phyloP scores from a whole-genome alignment of 1,140 invertebrate genomes.

The Popillia japonica region DNA sequence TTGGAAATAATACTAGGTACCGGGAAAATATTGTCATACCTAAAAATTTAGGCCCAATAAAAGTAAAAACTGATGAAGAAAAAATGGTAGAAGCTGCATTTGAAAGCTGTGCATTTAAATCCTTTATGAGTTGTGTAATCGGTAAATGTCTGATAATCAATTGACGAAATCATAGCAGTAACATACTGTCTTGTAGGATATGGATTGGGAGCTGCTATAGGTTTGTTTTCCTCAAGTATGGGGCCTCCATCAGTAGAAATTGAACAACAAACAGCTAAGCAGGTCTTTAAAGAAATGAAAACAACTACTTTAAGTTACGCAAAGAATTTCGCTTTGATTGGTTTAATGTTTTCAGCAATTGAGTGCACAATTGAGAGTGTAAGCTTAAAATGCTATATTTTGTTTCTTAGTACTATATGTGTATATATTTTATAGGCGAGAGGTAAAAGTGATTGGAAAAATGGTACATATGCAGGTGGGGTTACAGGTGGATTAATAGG shows the following conservation, averaged over 20 bases:
- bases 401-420: slow-evolving; percentile 42
- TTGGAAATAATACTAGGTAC: slow-evolving; percentile 72
- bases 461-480: slow-evolving; percentile 93
- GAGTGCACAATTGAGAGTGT: slow-evolving; percentile 94
- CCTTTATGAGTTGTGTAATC: slow-evolving; percentile 86
- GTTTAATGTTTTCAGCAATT: slow-evolving; percentile 89
- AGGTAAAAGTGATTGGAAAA: slow-evolving; percentile 95
- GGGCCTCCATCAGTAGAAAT: slow-evolving; percentile 82
- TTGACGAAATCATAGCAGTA: not conserved
- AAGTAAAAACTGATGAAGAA: slow-evolving; percentile 87
- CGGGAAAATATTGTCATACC: slow-evolving; percentile 86
- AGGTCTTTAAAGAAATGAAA: slow-evolving; percentile 93
- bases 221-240: slow-evolving; percentile 94
- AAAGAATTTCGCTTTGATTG: slow-evolving; percentile 97
- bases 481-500: slow-evolving; percentile 96
- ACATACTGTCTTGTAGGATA: slow-evolving; percentile 71
- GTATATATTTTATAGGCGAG: slow-evolving; percentile 71
- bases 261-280: slow-evolving; percentile 83
- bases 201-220: slow-evolving; percentile 91
- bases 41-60: slow-evolving; percentile 73
- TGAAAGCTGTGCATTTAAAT: slow-evolving; percentile 94
- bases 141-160: slow-evolving; percentile 64
- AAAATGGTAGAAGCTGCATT: slow-evolving; percentile 85
- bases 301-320: slow-evolving; percentile 88
- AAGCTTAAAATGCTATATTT: slow-evolving; percentile 53